phyloP scores from a whole-genome alignment of 2,797 vertebrate genomes.

The Borostomias antarcticus region DNA sequence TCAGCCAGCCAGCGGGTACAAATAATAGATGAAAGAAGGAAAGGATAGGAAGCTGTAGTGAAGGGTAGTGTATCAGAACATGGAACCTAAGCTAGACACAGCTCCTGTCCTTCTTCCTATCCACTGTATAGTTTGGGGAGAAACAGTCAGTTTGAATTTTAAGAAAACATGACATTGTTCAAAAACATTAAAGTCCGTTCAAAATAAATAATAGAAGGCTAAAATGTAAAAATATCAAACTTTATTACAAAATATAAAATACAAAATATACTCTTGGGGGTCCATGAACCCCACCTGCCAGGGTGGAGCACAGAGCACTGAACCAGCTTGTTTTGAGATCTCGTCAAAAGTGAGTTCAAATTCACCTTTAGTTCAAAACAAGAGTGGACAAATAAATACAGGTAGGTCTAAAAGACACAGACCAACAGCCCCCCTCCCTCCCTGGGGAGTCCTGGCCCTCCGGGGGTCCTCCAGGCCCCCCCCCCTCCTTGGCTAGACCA shows the following conservation, averaged over 20 bases:
- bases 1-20: too few relatives aligned
- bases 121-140: too few relatives aligned
- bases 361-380: conserved; percentile 13
- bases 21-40: too few relatives aligned
- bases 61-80: too few relatives aligned
- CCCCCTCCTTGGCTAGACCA: neutral
- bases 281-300: neutral
- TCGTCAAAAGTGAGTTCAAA: too few relatives aligned
- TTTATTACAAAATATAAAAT: conserved; percentile 59
- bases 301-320: neutral
- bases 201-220: neutral
- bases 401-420: conserved; percentile 6
- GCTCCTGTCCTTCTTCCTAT: neutral
- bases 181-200: neutral
- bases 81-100: too few relatives aligned
- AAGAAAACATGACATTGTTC: neutral
- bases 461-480: too few relatives aligned
- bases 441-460: too few relatives aligned
- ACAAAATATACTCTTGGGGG: conserved; percentile 9
- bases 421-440: neutral
- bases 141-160: too few relatives aligned
- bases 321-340: neutral
- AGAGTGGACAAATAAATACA: conserved; percentile 21
- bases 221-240: conserved; percentile 40
- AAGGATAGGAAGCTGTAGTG: too few relatives aligned